Evolutionary conservation across 2,888 invertebrate species (phyloP).

Genomic region (Agonum fuliginosum): DNA sequence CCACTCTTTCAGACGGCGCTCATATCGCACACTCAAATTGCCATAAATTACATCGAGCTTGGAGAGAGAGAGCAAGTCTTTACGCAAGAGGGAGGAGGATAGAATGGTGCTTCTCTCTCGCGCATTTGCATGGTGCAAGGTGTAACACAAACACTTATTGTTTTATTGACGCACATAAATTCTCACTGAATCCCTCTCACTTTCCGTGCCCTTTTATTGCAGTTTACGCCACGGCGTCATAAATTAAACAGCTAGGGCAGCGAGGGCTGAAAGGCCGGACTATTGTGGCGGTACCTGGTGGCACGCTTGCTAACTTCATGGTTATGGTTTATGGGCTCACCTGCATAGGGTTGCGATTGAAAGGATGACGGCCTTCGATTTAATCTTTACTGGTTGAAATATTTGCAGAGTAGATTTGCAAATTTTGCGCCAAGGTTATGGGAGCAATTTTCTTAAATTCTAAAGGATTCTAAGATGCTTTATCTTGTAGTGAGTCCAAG

Average conservation of each 20-base stretch:
- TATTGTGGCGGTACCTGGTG: conserved; percentile 21
- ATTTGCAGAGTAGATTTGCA: not conserved
- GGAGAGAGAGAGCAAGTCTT: not conserved
- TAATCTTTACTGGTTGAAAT: conserved; percentile 2
- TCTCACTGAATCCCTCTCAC: conserved; percentile 53
- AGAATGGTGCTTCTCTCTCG: conserved; percentile 1
- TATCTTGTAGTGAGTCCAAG: too few species aligned
- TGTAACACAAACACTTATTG: conserved; percentile 59
- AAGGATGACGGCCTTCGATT: conserved; percentile 17
- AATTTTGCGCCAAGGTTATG: not conserved
- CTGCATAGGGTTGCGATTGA: conserved; percentile 1
- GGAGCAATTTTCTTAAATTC: not conserved
- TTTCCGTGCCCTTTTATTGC: conserved; percentile 55
- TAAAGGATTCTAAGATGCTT: not conserved
- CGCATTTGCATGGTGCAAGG: conserved; percentile 58
- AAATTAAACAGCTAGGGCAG: conserved; percentile 46
- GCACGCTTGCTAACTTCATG: conserved; percentile 5
- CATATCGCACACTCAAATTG: conserved; percentile 58
- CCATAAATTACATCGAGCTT: conserved; percentile 44
- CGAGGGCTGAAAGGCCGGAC: conserved; percentile 24
- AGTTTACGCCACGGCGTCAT: conserved; percentile 48
- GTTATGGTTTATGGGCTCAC: conserved; percentile 26
- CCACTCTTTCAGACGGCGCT: conserved; percentile 55
- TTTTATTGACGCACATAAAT: conserved; percentile 60
- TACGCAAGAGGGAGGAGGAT: conserved; percentile 9